These are phyloP conservation scores for Chesias legatella DNA, from an alignment of 2,888 invertebrate species.

Conservation along the genomic window DNA sequence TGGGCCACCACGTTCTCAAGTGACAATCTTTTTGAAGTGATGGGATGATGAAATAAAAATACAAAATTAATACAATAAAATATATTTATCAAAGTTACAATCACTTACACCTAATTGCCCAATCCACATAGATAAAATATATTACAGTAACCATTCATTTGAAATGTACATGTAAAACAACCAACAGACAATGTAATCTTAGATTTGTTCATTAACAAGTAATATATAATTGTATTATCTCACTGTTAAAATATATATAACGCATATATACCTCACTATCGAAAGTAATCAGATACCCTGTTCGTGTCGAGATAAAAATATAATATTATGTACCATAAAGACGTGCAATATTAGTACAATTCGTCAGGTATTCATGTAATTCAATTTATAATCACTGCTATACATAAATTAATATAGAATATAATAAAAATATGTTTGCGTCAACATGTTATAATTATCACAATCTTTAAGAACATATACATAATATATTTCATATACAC, in stretches of 20 bases:
- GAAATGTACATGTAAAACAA: conserved; percentile 12
- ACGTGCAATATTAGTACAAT: too few species aligned
- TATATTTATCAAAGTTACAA: conserved; percentile 44
- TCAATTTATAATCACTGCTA: background rate
- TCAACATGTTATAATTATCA: conserved; percentile 11
- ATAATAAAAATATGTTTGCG: background rate
- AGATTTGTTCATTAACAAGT: conserved; percentile 21
- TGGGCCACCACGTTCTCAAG: too few species aligned
- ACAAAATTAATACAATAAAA: conserved; percentile 28
- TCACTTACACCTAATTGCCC: conserved; percentile 46
- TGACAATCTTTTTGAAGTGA: too few species aligned
- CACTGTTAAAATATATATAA: background rate
- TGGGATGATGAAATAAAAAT: conserved; percentile 9
- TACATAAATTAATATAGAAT: background rate
- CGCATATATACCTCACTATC: too few species aligned
- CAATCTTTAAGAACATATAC: conserved; percentile 4
- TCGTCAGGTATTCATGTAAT: background rate
- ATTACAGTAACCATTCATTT: conserved; percentile 36
- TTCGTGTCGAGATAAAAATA: conserved; percentile 9
- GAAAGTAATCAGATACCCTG: conserved; percentile 4
- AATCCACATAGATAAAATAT: conserved; percentile 46
- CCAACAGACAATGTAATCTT: conserved; percentile 23
- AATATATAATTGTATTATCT: background rate
- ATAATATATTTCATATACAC: background rate
- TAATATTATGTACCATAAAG: too few species aligned